phyloP scores from a whole-genome alignment of 2,888 invertebrate species.

The Germaria angustata region DNA sequence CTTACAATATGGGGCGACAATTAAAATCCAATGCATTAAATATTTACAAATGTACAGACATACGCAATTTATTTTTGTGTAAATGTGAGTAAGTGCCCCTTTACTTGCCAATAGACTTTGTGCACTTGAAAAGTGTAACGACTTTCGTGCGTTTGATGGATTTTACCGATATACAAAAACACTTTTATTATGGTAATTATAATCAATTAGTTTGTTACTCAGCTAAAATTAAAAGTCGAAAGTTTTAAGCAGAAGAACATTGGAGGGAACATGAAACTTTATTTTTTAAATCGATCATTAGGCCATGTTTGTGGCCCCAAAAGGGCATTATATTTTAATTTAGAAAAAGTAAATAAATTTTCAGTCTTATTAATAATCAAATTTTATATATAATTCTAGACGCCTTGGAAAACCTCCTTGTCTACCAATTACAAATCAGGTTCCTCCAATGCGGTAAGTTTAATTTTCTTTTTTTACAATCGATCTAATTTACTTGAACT shows the following conservation, averaged over 20 bases:
- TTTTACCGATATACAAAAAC: slow-evolving; percentile 32
- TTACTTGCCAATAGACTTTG: slow-evolving; percentile 50
- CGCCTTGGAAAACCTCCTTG: slow-evolving; percentile 78
- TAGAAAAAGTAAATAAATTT: background rate
- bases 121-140: slow-evolving; percentile 46
- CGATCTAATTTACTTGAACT: background rate
- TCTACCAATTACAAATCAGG: slow-evolving; percentile 76
- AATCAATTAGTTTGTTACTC: background rate
- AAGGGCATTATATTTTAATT: background rate
- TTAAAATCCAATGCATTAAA: slow-evolving; percentile 47
- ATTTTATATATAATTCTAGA: slow-evolving; percentile 70
- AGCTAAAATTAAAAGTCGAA: background rate
- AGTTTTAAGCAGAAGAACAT: background rate
- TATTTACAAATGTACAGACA: background rate
- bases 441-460: slow-evolving; percentile 74
- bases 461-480: background rate
- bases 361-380: background rate
- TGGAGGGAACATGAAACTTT: background rate
- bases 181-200: slow-evolving; percentile 12
- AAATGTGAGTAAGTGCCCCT: background rate
- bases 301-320: background rate
- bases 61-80: background rate
- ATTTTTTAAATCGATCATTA: background rate
- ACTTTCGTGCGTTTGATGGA: slow-evolving; percentile 29
- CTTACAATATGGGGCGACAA: slow-evolving; percentile 59